Percentiles rank a stretch among this genome's conserved stretches.
Evolutionary conservation across 1,140 invertebrate genomes (phyloP).

Genomic region (Varroa destructor): DNA sequence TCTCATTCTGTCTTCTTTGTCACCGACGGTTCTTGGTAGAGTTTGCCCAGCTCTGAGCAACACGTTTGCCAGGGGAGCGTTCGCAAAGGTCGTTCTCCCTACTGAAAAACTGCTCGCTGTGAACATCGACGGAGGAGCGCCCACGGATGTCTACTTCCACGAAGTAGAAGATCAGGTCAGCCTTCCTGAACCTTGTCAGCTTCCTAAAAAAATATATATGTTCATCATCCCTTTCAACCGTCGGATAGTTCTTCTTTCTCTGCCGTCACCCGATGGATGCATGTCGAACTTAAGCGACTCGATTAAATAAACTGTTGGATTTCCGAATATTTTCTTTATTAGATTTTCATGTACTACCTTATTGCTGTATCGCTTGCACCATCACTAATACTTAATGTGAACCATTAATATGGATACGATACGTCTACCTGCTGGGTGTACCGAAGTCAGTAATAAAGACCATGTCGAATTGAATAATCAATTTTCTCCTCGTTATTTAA

Average conservation of each 20-base stretch:
- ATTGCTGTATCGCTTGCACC: no score
- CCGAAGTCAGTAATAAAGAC: no score
- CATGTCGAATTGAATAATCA: no score
- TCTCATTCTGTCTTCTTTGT: no score
- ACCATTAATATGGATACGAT: no score
- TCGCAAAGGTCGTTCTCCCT: slow-evolving; percentile 9
- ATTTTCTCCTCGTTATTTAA: no score
- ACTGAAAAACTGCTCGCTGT: background rate
- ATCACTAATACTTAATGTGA: no score
- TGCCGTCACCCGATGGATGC: background rate
- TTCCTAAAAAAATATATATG: no score
- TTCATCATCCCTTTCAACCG: background rate
- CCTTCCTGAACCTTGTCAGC: background rate
- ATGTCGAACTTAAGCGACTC: background rate
- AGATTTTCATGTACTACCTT: no score
- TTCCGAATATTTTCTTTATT: no score
- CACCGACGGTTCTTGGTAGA: background rate
- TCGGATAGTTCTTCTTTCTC: background rate
- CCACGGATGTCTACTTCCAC: slow-evolving; percentile 11
- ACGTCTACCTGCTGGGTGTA: no score
- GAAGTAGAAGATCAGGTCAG: slow-evolving; percentile 29
- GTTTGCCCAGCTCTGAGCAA: slow-evolving; percentile 20
- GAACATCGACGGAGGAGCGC: background rate
- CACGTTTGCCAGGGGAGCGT: background rate
- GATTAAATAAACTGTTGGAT: no score